Evolutionary conservation across 2,888 invertebrate species (phyloP).

Genomic region (Melinopterus prodromus): DNA sequence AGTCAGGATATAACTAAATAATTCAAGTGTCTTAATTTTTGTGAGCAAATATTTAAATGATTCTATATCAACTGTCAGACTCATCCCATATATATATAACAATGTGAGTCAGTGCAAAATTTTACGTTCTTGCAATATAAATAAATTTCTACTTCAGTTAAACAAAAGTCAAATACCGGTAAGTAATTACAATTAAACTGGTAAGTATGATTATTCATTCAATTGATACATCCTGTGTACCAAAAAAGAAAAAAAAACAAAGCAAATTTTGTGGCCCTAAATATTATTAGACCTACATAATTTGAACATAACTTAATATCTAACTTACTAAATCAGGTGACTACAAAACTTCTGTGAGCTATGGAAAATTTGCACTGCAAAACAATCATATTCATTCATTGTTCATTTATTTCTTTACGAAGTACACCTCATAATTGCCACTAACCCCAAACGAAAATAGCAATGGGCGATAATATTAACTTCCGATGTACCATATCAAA

Average conservation of each 20-base stretch:
- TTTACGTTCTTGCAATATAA: constrained; percentile 6
- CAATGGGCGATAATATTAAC: constrained; percentile 5
- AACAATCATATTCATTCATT: constrained; percentile 20
- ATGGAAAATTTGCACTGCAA: constrained; percentile 18
- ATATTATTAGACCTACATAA: neutral
- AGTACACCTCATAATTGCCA: constrained; percentile 23
- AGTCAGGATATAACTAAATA: too few species aligned
- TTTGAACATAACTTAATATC: neutral
- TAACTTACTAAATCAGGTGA: constrained; percentile 25
- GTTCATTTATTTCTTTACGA: neutral
- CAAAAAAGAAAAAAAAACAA: neutral
- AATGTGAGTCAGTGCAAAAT: constrained; percentile 6
- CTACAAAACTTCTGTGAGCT: constrained; percentile 20
- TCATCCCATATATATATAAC: neutral
- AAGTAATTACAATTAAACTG: neutral
- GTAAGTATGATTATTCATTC: constrained; percentile 13
- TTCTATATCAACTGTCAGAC: neutral
- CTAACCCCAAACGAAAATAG: constrained; percentile 15
- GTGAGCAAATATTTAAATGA: neutral
- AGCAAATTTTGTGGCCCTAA: constrained; percentile 9
- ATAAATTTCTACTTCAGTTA: neutral
- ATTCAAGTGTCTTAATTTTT: neutral
- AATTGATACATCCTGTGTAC: neutral
- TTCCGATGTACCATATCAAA: neutral
- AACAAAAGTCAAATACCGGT: neutral